A percentile compares a stretch with the other conserved stretches of the same genome.
These are phyloP conservation scores for Drosophila greeni DNA, from an alignment of 2,888 invertebrate genomes.

Conservation along the genomic window DNA sequence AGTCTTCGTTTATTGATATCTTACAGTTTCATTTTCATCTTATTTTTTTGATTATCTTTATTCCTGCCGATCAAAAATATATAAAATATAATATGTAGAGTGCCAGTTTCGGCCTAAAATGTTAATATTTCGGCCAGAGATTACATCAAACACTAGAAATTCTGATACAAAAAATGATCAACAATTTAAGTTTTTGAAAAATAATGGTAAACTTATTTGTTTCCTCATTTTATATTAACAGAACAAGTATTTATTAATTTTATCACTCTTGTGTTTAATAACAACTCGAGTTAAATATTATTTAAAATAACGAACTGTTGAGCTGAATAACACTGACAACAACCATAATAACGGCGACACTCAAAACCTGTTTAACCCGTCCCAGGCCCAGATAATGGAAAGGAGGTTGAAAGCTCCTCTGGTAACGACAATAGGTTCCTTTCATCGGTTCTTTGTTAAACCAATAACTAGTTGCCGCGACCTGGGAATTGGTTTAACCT, in stretches of 20 bases:
- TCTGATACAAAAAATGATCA: not conserved
- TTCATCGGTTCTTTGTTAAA: slow-evolving; percentile 7
- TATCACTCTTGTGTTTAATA: slow-evolving; percentile 1
- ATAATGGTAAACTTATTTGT: not conserved
- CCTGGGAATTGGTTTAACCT: not conserved
- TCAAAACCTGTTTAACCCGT: slow-evolving; percentile 38
- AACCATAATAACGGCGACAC: slow-evolving; percentile 7
- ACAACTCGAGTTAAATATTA: slow-evolving; percentile 11
- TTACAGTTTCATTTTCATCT: not conserved
- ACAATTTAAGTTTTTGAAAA: not conserved
- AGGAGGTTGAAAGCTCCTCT: slow-evolving; percentile 26
- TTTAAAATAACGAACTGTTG: slow-evolving; percentile 30
- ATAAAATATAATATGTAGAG: not conserved
- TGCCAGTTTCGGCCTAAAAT: not conserved
- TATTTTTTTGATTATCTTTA: too few relatives aligned
- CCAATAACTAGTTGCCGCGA: not conserved
- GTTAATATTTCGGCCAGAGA: not conserved
- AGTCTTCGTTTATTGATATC: not conserved
- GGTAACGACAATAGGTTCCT: slow-evolving; percentile 8
- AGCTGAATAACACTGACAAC: slow-evolving; percentile 18
- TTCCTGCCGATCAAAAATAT: not conserved
- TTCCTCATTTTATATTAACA: not conserved
- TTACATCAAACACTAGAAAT: not conserved
- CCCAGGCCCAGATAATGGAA: slow-evolving; percentile 6
- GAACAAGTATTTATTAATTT: not conserved